These are phyloP conservation scores for Camponotus fellah DNA, from an alignment of 2,888 invertebrate genomes.

Conservation along the genomic window DNA sequence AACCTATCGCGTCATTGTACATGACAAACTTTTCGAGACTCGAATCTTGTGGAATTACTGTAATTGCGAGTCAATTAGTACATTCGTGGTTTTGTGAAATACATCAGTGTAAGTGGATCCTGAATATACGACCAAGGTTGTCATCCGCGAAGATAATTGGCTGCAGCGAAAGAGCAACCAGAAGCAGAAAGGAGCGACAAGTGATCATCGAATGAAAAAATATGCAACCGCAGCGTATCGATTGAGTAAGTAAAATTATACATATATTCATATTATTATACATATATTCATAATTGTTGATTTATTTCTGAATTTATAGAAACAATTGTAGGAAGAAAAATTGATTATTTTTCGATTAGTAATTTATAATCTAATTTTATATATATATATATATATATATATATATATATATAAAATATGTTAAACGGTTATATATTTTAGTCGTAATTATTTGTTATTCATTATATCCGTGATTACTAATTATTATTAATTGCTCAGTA, in stretches of 20 bases:
- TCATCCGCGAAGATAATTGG: background rate
- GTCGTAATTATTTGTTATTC: background rate
- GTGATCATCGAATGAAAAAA: background rate
- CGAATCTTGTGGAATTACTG: background rate
- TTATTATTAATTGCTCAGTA: background rate
- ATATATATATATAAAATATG: background rate
- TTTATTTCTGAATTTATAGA: background rate
- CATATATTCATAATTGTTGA: background rate
- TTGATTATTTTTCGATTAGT: background rate
- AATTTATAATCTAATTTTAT: background rate
- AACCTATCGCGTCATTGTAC: background rate
- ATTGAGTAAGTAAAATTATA: constrained; percentile 1
- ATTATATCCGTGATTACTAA: background rate
- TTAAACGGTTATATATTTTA: background rate
- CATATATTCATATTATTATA: background rate
- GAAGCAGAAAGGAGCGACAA: background rate
- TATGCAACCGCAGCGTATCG: background rate
- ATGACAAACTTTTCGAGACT: no score
- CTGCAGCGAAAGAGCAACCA: background rate
- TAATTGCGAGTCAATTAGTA: background rate
- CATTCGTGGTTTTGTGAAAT: background rate
- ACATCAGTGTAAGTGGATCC: background rate
- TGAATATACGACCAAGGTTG: background rate
- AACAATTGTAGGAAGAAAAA: background rate
- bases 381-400: no score